These are phyloP conservation scores for Bubo blakistoni DNA, from an alignment of 2,113 vertebrate genomes.

Conservation along the genomic window DNA sequence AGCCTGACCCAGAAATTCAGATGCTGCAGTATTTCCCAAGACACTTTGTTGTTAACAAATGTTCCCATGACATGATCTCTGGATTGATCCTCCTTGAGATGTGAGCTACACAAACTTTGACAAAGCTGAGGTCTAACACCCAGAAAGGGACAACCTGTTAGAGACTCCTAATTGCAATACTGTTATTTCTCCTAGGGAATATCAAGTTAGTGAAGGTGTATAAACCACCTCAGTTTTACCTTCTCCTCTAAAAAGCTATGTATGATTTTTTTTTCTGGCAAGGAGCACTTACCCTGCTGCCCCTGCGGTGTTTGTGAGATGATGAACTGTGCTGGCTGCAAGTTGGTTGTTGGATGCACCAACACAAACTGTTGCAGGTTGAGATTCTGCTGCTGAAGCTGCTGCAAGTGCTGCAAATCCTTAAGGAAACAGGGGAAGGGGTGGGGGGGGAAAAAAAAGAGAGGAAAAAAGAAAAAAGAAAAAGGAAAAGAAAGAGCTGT, in stretches of 20 bases:
- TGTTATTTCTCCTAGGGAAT: neutral
- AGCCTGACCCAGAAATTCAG: neutral
- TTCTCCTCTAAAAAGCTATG: neutral
- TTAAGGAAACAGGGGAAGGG: slow-evolving; percentile 52
- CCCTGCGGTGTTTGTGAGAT: slow-evolving; percentile 96
- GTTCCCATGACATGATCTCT: neutral
- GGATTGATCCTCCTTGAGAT: neutral
- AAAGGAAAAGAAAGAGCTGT: neutral
- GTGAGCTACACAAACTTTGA: neutral
- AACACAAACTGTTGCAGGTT: slow-evolving; percentile 97
- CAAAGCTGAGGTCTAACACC: neutral
- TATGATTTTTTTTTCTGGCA: neutral
- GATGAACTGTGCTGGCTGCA: slow-evolving; percentile 96
- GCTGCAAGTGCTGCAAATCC: slow-evolving; percentile 85
- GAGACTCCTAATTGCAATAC: neutral
- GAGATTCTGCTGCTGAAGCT: slow-evolving; percentile 95
- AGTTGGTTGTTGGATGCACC: slow-evolving; percentile 91
- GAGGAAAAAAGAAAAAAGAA: neutral
- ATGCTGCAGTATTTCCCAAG: neutral
- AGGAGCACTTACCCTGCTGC: slow-evolving; percentile 85
- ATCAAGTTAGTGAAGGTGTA: neutral
- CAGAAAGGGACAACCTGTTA: neutral
- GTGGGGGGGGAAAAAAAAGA: fast-evolving
- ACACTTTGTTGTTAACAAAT: neutral
- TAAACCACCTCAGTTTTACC: neutral